These are phyloP conservation scores for Paramisgurnus dabryanus DNA, from an alignment of 2,113 vertebrate species.

Conservation along the genomic window DNA sequence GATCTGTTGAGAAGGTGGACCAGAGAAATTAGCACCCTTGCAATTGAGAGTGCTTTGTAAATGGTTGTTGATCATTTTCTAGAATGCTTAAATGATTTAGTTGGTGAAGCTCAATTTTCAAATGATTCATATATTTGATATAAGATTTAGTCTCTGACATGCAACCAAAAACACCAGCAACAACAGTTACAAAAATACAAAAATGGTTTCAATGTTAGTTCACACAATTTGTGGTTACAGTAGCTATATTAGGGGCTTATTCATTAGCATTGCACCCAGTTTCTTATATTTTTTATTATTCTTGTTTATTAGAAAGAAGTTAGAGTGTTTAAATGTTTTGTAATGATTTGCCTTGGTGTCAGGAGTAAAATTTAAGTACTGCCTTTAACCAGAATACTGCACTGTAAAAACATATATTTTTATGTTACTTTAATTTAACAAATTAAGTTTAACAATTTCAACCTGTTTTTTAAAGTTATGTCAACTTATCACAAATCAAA, in stretches of 20 bases:
- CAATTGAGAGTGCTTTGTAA: neutral
- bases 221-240: neutral
- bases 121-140: neutral
- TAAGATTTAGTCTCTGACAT: neutral
- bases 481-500: too few species aligned
- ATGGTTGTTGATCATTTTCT: neutral
- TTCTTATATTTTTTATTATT: neutral
- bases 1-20: neutral
- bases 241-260: neutral
- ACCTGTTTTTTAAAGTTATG: too few species aligned
- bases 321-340: neutral
- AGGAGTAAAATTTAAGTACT: neutral
- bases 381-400: neutral
- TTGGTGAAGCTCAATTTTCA: neutral
- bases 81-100: neutral
- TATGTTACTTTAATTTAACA: too few species aligned
- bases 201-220: neutral
- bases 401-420: too few species aligned
- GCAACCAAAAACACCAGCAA: too few species aligned
- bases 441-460: too few species aligned
- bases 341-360: neutral
- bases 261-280: neutral
- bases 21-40: neutral
- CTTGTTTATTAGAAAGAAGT: neutral
- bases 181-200: too few species aligned